A percentile compares a stretch with the other conserved stretches of the same genome.
Conservation (phyloP, 1,140 invertebrate species). For the Mylabris phalerata region DNA sequence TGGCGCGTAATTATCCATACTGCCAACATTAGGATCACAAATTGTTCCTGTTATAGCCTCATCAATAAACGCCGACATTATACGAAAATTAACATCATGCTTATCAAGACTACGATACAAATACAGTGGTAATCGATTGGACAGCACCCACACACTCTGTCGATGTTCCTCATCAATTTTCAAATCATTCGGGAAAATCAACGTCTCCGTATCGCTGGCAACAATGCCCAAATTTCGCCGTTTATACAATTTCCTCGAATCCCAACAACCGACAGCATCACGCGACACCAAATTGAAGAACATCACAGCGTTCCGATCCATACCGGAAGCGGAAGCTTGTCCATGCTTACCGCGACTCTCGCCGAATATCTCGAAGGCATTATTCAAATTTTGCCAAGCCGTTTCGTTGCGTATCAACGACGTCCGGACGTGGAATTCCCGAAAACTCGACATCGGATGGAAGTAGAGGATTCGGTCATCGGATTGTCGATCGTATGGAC, state of each 20-base stretch:
- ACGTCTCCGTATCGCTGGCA: slow-evolving; percentile 49
- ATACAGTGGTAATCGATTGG: slow-evolving; percentile 66
- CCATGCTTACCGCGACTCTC: slow-evolving; percentile 53
- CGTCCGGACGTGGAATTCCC: slow-evolving; percentile 65
- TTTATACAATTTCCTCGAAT: slow-evolving; percentile 61
- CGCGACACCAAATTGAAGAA: slow-evolving; percentile 69
- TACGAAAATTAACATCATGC: slow-evolving; percentile 62
- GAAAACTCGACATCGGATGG: slow-evolving; percentile 70
- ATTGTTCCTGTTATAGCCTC: slow-evolving; percentile 57
- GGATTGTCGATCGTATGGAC: slow-evolving; percentile 47
- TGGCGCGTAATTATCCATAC: slow-evolving; percentile 11
- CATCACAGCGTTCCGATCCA: slow-evolving; percentile 64
- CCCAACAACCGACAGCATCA: slow-evolving; percentile 72
- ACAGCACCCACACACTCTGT: slow-evolving; percentile 67
- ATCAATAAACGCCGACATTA: slow-evolving; percentile 55
- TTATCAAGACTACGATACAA: slow-evolving; percentile 59
- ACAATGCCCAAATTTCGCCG: slow-evolving; percentile 56
- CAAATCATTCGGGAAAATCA: slow-evolving; percentile 73
- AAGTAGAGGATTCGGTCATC: slow-evolving; percentile 61
- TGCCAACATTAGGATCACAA: slow-evolving; percentile 52
- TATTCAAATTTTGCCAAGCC: slow-evolving; percentile 46
- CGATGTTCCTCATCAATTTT: slow-evolving; percentile 61
- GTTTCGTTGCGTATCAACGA: slow-evolving; percentile 55
- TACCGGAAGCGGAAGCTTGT: slow-evolving; percentile 64
- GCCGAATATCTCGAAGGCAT: slow-evolving; percentile 57